phyloP scores from a whole-genome alignment of 2,888 invertebrate species.

The Metellina segmentata region DNA sequence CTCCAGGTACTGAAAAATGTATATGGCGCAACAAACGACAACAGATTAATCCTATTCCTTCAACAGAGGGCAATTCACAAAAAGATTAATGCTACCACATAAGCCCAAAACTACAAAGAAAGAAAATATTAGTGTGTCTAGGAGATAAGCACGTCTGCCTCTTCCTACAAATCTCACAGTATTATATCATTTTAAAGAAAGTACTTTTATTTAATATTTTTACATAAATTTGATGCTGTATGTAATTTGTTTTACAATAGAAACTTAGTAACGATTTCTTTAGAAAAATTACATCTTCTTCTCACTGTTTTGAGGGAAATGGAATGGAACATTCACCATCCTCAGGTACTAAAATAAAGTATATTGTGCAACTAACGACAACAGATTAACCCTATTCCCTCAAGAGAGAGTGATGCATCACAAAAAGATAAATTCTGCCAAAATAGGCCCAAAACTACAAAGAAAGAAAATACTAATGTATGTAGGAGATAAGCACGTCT shows the following conservation, averaged over 20 bases:
- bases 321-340: no score
- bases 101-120: neutral
- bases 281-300: no score
- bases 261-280: no score
- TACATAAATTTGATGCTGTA: no score
- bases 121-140: neutral
- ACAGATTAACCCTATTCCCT: neutral
- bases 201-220: neutral
- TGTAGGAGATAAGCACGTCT: slow-evolving; percentile 1
- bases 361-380: no score
- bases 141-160: neutral
- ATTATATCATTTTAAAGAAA: slow-evolving; percentile 38
- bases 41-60: neutral
- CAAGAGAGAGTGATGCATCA: neutral
- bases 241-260: no score
- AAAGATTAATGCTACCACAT: neutral
- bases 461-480: neutral
- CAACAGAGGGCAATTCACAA: neutral
- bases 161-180: slow-evolving; percentile 12
- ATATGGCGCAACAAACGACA: no score
- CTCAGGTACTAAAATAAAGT: no score
- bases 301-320: no score
- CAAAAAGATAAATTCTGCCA: neutral
- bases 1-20: no score
- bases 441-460: neutral